Conservation (phyloP, 2,797 vertebrate species). For the Paramormyrops hopkinsi region DNA sequence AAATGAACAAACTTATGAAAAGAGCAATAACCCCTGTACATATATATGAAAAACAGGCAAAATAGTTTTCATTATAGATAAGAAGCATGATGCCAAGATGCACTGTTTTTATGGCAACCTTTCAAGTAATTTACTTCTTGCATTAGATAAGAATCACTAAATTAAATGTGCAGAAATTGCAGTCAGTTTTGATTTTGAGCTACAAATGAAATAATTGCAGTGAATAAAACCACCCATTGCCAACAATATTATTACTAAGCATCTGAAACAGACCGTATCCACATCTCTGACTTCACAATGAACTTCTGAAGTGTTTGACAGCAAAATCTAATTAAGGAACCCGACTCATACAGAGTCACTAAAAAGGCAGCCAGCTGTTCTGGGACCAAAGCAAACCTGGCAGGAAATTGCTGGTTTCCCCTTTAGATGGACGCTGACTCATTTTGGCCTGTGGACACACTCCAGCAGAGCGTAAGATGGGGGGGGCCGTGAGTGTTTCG, state of each 20-base stretch:
- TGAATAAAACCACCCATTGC: not conserved
- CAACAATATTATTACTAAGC: not conserved
- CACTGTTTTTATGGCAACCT: not conserved
- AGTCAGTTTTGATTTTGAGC: not conserved
- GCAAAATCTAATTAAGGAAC: not conserved
- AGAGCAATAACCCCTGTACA: not conserved
- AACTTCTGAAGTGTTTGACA: not conserved
- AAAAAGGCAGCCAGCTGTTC: not conserved
- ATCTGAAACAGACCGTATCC: not conserved
- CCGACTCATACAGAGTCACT: not conserved
- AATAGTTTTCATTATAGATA: not conserved
- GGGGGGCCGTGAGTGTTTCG: not conserved
- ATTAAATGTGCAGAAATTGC: not conserved
- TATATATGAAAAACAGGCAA: not conserved
- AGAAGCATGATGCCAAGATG: not conserved
- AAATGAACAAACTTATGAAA: not conserved
- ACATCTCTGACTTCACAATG: not conserved
- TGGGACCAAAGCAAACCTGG: not conserved
- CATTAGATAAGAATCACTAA: not conserved
- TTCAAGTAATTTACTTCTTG: not conserved
- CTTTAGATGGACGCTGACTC: not conserved
- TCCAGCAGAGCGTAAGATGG: not conserved
- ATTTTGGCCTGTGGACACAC: not conserved
- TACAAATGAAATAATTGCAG: not conserved
- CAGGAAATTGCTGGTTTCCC: not conserved